Evolutionary conservation across 92 coral and sea anemone species (phyloP).

Genomic region (Porites divaricata): DNA sequence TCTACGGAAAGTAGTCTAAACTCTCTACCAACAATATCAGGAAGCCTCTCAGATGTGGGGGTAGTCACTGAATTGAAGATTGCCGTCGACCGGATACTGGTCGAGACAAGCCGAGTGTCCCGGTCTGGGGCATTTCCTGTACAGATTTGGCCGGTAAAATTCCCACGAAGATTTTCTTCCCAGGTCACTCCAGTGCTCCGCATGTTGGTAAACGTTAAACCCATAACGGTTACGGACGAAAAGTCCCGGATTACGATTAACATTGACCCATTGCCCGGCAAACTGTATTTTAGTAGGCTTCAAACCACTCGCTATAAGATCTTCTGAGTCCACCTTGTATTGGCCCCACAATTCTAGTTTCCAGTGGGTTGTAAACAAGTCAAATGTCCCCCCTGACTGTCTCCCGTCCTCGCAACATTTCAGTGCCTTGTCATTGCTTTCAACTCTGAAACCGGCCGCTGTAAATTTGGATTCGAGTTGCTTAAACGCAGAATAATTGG

Average conservation of each 20-base stretch:
- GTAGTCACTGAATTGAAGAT: conserved; percentile 86
- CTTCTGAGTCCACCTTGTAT: conserved; percentile 96
- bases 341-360: conserved; percentile 95
- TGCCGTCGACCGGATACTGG: conserved; percentile 93
- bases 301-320: conserved; percentile 86
- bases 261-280: conserved; percentile 94
- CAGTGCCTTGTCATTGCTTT: conserved; percentile 72
- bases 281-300: conserved; percentile 90
- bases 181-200: conserved; percentile 96
- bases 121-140: conserved; percentile 69
- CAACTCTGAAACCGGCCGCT: conserved; percentile 77
- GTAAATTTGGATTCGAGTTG: conserved; percentile 68
- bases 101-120: conserved; percentile 96
- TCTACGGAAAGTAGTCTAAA: too few relatives aligned
- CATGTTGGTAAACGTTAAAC: conserved; percentile 79
- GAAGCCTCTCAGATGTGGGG: not conserved
- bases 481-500: conserved; percentile 91
- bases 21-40: too few relatives aligned
- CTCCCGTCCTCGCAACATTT: conserved; percentile 98
- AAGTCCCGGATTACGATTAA: conserved; percentile 97
- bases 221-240: conserved; percentile 98
- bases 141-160: conserved; percentile 82
- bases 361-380: conserved; percentile 81
- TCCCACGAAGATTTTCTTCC: conserved; percentile 91
- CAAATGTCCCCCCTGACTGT: conserved; percentile 95